Evolutionary conservation across 2,113 vertebrate genomes (phyloP), one percentile per base, ranked within the genome.

Genomic region (Trichomycterus rosablanca): DNA sequence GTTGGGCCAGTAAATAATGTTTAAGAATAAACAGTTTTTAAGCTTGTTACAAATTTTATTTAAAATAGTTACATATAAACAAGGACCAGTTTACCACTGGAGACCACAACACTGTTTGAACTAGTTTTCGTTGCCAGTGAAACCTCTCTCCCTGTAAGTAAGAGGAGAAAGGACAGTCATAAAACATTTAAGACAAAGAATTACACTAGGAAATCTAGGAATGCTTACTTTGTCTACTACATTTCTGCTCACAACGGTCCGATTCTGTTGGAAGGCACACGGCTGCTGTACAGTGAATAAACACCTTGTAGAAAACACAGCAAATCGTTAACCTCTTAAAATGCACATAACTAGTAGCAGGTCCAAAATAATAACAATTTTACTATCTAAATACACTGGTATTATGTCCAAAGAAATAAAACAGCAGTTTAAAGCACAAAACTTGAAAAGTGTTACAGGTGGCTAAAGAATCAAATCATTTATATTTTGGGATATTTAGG

Each of bases 181-280:
- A 28, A 18, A 14, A 9, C 10, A 9, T 11, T 26, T 3, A 43
- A 11, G 4, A 34, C 24, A 5, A 1, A 12, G 2, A 18, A 8
- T 6, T 9, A 12, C 44, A 35, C 18, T 20, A 7, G 14, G n/a
- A 9, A 16, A 11, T 4, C 11, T 22, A 5, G 7, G 6, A 16
- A 15, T 62, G 70, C 74, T 80, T 44, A 81, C 83, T 75, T 55
- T 64, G 63, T 37, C 81, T 81, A 60, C 5, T 39, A 66, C 82
- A 83, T 0, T 5, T 61, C 2, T 63, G 67, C 56, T 79, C 67
- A 74, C 80, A 84, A 11, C 8, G 66, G 59, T 77, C 43, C 32
- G 4, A 7, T 26, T 2, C 2, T 56, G 42, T 16, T 1, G 44
- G 60, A n/a, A 66, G 57, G 49, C 76, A 82, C 58, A 84, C 76